Base-by-base conservation (phyloP, 1,140 invertebrate species). In the Pogonognathellus flavescens region DNA sequence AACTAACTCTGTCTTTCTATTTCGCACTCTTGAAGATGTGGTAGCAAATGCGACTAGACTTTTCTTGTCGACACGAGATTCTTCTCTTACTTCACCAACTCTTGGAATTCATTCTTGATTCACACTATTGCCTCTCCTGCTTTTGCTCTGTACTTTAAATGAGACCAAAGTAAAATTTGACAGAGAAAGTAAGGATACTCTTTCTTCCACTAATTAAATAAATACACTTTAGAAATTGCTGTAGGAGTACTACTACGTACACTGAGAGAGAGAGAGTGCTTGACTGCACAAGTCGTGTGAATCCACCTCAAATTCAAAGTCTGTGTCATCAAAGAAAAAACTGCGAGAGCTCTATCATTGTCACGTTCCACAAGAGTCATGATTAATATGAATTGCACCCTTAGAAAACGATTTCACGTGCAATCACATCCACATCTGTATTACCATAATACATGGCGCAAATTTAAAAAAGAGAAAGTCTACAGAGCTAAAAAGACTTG, bases 1-100 rank as follows among this genome's bases (percentile, higher is more conserved):
- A 76, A 76, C 70, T 49, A 76, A 76, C 70, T 76, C 25, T 31
- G 70, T 76, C 70, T 76, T 50, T 76, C 70, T 76, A 72, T 31
- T 72, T 72, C 49, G 31, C 41, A 16, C 41, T 72, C 25, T 49
- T 41, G 31, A 41, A 41, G 62, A 66, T 66, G 62, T 66, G 62
- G 25, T 66, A 66, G 62, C 62, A 66, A 66, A 66, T 66, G 25
- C 20, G 62, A 25, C 62, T 41, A 41, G 31, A 41, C 31, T 41
- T 41, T 25, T 66, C 62, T 66, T 20, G 62, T 25, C 22, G 62
- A 66, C 62, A 66, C 62, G n/a, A n/a, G n/a, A n/a, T 66, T 22
- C 62, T 66, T 66, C 20, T 25, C 62, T 66, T 25, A 66, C 62
- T 66, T 66, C 25, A 13, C 25, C 25, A 66, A 66, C 62, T 66